Evolutionary conservation across 1,140 invertebrate genomes (phyloP), one percentile per base, ranked within the genome.

Genomic region (Macrobrachium nipponense): DNA sequence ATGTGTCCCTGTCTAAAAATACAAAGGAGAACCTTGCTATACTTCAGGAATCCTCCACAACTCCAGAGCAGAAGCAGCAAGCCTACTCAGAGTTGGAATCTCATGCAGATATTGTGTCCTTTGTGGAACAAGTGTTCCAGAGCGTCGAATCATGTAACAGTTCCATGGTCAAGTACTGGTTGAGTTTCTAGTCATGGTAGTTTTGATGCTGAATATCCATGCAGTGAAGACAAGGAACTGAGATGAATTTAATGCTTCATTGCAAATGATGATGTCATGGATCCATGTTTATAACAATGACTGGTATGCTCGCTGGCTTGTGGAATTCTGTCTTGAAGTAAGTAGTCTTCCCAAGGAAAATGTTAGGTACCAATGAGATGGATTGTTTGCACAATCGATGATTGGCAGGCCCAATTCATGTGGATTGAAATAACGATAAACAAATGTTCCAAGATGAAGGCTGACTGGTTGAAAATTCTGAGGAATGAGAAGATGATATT

Each of bases 131-230:
- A n/a, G n/a, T n/a, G n/a, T n/a, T n/a, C n/a, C n/a, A n/a, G n/a
- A n/a, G n/a, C n/a, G n/a, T n/a, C n/a, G n/a, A n/a, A n/a, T n/a
- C n/a, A n/a, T n/a, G n/a, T 5, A 51, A 51, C 70, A 23, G 70
- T 36, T 73, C 70, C 70, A 73, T 12, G 70, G 70, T 43, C 70
- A 73, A 73, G 70, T 44, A 77, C 7, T 77, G 75, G 75, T 77
- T 59, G n/a, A 51, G 75, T 44, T 77, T 77, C 75, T 51, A 51
- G 6, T 43, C 75, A 51, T 77, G 8, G 75, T 58, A 77, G 15
- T 77, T 77, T 51, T 77, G 51, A 77, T 77, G 51, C 36, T 77
- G 75, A 77, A 77, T 59, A 58, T 77, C 1, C 58, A 77, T 77
- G 75, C 75, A 44, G 75, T 77, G 75, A 77, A 58, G 20, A 58